Conservation (phyloP, 2,113 vertebrate species). For the Proteles cristata region DNA sequence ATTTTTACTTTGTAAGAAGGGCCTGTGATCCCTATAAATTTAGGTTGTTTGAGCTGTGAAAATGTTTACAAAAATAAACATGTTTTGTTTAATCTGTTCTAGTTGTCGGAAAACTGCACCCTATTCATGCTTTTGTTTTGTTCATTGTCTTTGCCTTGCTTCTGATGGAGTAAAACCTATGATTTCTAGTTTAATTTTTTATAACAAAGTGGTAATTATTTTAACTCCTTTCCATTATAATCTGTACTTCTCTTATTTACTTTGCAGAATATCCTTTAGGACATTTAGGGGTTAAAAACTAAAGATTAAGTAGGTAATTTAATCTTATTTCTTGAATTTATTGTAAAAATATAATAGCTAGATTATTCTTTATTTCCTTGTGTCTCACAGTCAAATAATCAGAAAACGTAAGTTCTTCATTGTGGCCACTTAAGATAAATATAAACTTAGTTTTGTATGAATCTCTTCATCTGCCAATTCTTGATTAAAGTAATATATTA, state of each 20-base stretch:
- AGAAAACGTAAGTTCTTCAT: neutral
- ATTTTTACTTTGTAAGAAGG: slow-evolving; percentile 61
- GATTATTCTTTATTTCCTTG: neutral
- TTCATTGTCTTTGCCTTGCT: slow-evolving; percentile 53
- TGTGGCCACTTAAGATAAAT: neutral
- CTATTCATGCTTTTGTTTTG: slow-evolving; percentile 46
- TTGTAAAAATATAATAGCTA: neutral
- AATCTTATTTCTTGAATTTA: slow-evolving; percentile 25
- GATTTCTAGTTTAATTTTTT: slow-evolving; percentile 49
- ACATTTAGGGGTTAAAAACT: neutral
- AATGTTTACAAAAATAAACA: slow-evolving; percentile 69
- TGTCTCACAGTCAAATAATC: neutral
- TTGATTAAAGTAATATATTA: slow-evolving; percentile 38
- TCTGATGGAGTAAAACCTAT: neutral
- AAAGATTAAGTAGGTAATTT: neutral
- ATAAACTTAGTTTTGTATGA: slow-evolving; percentile 24
- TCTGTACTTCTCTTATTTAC: neutral
- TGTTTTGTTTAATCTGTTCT: slow-evolving; percentile 57
- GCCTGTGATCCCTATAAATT: slow-evolving; percentile 55
- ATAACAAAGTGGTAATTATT: slow-evolving; percentile 31
- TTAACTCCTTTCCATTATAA: slow-evolving; percentile 20
- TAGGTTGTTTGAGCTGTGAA: slow-evolving; percentile 65
- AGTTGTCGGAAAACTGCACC: slow-evolving; percentile 36
- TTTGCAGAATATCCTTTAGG: neutral
- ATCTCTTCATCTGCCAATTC: neutral